Base-by-base conservation (phyloP, 2,113 vertebrate species). In the Bufo gargarizans region DNA sequence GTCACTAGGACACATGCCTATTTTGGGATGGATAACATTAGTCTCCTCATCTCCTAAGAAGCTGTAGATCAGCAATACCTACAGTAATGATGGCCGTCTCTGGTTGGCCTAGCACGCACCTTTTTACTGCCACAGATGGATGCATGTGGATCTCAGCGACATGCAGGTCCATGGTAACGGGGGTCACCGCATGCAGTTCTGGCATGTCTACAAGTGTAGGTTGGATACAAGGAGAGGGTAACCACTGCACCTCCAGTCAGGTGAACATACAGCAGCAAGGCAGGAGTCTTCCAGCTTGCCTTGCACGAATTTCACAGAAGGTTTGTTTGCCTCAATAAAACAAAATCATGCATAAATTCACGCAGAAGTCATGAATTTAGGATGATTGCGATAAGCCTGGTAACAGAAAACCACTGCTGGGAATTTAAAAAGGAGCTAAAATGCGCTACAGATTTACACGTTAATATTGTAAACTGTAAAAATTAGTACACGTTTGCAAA, bases 401-500 rank as follows among this genome's bases (percentile, higher is more conserved):
- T 20, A 58, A 58, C 43, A n/a, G 20, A 83, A 71, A 84, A 82
- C 56, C 3, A 50, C 63, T 71, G 63, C 82, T 69, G 49, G 63
- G 86, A 78, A 63, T 63, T 77, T 84, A 16, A 84, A 76, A 88
- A 67, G 77, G 77, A 87, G 65, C 72, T 69, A 83, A 89, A 84
- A 84, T 84, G 82, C 78, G 87, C 87, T 89, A 84, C 87, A 89
- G 87, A 50, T 89, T 89, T 84, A 89, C 87, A 78, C 77, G 59
- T 17, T 47, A 81, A 78, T 89, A 74, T 94, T 92, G 93, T 92
- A 91, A 92, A 93, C 90, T 90, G 92, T 92, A 91, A 93, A 93
- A 93, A 94, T 92, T 92, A 93, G 95, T 90, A 95, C 93, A 95
- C 92, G 86, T 93, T 94, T 94, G 91, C 93, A 93, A 95, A 94